Percentiles rank a stretch among this genome's conserved stretches.
Evolutionary conservation across 2,797 vertebrate species (phyloP).

Genomic region (Rallus crepitans): DNA sequence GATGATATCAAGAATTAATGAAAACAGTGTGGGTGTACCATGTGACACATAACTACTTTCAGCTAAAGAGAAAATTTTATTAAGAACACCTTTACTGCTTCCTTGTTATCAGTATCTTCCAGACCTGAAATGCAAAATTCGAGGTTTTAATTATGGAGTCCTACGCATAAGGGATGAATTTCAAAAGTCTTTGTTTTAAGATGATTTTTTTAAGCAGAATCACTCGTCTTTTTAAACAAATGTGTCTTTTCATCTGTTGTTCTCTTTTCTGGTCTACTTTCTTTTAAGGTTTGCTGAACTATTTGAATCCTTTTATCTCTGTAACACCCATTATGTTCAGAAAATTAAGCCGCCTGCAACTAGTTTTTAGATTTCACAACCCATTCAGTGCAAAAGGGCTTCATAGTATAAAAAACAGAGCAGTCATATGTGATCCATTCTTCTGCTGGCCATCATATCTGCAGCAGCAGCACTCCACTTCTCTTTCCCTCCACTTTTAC

Average conservation of each 20-base stretch:
- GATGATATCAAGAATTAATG: neutral
- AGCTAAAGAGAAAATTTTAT: neutral
- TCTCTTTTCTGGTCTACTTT: neutral
- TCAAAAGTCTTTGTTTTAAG: neutral
- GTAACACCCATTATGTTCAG: neutral
- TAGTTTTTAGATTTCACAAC: neutral
- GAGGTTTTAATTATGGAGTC: neutral
- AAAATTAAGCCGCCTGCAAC: neutral
- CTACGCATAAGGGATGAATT: neutral
- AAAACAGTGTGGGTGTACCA: neutral
- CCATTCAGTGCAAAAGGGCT: neutral
- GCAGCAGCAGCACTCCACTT: neutral
- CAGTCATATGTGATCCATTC: neutral
- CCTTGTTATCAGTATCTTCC: neutral
- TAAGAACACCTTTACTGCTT: neutral
- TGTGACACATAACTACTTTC: neutral
- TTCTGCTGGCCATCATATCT: neutral
- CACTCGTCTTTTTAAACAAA: neutral
- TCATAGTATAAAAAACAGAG: neutral
- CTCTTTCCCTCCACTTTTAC: neutral
- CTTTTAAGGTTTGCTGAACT: neutral
- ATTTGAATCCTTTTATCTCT: neutral
- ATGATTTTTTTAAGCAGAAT: neutral
- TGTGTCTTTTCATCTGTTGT: neutral
- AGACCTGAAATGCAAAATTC: neutral